Evolutionary conservation across 2,888 invertebrate genomes (phyloP).

Genomic region (Hedychridium roseum): DNA sequence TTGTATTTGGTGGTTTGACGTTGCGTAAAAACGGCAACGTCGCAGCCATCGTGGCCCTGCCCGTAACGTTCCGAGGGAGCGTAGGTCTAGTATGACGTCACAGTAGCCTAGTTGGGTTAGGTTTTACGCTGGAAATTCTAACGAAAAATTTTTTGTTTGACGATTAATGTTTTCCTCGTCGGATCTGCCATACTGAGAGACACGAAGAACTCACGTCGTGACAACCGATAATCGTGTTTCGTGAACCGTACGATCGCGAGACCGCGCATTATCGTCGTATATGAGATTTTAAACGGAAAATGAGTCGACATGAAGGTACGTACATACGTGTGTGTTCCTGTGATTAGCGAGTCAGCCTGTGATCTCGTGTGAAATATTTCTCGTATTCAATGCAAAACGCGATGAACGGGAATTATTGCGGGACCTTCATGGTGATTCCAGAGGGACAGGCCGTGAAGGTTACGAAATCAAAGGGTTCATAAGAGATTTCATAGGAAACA

Average conservation of each 20-base stretch:
- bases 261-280: slow-evolving; percentile 57
- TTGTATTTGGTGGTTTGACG: slow-evolving; percentile 14
- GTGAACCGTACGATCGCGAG: slow-evolving; percentile 53
- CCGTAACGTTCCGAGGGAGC: slow-evolving; percentile 39
- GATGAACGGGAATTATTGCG: slow-evolving; percentile 1
- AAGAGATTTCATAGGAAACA: slow-evolving; percentile 30
- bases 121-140: slow-evolving; percentile 75
- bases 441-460: slow-evolving; percentile 20
- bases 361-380: slow-evolving; percentile 11
- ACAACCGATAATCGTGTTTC: slow-evolving; percentile 37
- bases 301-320: slow-evolving; percentile 96
- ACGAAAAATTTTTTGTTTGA: slow-evolving; percentile 73
- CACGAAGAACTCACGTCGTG: slow-evolving; percentile 61
- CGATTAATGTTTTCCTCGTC: slow-evolving; percentile 70
- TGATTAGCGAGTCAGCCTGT: slow-evolving; percentile 34
- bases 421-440: slow-evolving; percentile 9
- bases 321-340: slow-evolving; percentile 53
- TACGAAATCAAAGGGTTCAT: slow-evolving; percentile 39
- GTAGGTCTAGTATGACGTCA: slow-evolving; percentile 56
- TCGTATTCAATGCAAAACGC: slow-evolving; percentile 6
- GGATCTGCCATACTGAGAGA: slow-evolving; percentile 67
- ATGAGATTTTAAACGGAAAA: slow-evolving; percentile 69
- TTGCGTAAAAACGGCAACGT: slow-evolving; percentile 19
- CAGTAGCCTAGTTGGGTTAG: slow-evolving; percentile 77
- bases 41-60: slow-evolving; percentile 24